phyloP scores from a whole-genome alignment of 2,113 vertebrate genomes.

The Etia nguti region DNA sequence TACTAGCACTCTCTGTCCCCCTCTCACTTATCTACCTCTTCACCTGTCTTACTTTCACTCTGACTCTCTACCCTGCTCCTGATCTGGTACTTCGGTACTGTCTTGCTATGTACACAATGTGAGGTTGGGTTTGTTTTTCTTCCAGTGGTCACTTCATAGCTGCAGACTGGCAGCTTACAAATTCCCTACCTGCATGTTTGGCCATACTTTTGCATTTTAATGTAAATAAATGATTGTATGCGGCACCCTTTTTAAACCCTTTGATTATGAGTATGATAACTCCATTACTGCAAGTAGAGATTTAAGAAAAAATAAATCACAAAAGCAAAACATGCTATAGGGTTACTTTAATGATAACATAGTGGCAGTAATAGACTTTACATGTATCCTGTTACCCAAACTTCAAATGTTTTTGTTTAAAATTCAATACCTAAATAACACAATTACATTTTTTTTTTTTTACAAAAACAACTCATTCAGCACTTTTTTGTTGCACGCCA shows the following conservation, averaged over 20 bases:
- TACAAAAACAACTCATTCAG: background rate
- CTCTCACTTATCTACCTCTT: constrained; percentile 43
- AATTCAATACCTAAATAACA: background rate
- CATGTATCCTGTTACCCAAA: background rate
- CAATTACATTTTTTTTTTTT: background rate
- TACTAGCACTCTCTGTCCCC: constrained; percentile 13
- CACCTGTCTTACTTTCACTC: constrained; percentile 38
- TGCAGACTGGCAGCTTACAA: background rate
- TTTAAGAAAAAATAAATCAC: background rate
- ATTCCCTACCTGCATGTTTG: background rate
- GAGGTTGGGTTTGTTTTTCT: background rate
- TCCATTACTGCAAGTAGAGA: background rate
- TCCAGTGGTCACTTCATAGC: background rate
- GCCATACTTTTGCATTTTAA: background rate
- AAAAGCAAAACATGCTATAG: background rate
- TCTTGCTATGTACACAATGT: background rate
- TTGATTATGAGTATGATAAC: background rate
- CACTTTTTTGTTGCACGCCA: background rate
- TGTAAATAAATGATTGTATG: background rate
- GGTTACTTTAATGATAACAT: background rate
- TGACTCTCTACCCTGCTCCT: background rate
- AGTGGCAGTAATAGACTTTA: background rate
- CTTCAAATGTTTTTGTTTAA: background rate
- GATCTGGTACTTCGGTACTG: background rate
- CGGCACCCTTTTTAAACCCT: background rate